phyloP scores from a whole-genome alignment of 2,113 vertebrate genomes.

The Gavia stellata region DNA sequence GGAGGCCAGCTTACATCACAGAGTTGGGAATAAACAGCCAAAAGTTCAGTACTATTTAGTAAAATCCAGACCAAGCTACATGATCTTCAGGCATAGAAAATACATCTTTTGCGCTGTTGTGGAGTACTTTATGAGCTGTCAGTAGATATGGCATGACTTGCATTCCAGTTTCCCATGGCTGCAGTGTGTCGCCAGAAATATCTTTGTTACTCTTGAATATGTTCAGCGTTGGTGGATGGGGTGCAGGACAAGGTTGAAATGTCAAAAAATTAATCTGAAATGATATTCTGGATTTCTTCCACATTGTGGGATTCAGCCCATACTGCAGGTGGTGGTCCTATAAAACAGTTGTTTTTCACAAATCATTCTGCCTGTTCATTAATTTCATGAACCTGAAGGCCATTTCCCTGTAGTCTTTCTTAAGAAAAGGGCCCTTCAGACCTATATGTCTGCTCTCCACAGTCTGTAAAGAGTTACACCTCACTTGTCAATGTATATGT shows the following conservation, averaged over 20 bases:
- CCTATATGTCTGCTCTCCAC: background rate
- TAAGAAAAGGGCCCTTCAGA: background rate
- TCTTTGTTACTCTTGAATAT: constrained; percentile 42
- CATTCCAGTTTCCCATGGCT: constrained; percentile 38
- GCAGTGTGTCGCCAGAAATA: constrained; percentile 25
- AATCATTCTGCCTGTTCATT: constrained; percentile 54
- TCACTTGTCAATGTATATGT: background rate
- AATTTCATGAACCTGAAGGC: constrained; percentile 1
- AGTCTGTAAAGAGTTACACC: background rate
- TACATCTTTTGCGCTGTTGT: constrained; percentile 24
- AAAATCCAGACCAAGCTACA: constrained; percentile 43
- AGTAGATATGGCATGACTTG: constrained; percentile 42
- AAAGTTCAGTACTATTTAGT: constrained; percentile 39
- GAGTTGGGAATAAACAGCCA: constrained; percentile 45
- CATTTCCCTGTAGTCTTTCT: background rate
- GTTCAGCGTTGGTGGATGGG: constrained; percentile 27
- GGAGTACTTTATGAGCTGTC: constrained; percentile 61
- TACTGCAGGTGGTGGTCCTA: constrained; percentile 51
- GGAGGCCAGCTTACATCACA: constrained; percentile 57
- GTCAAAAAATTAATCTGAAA: constrained; percentile 51
- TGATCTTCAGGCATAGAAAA: constrained; percentile 48
- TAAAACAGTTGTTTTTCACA: constrained; percentile 52
- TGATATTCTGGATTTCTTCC: constrained; percentile 30
- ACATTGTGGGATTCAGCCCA: background rate
- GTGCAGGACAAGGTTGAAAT: constrained; percentile 44